Evolutionary conservation across 2,797 vertebrate genomes (phyloP).

Genomic region (Adrianichthys oophorus): DNA sequence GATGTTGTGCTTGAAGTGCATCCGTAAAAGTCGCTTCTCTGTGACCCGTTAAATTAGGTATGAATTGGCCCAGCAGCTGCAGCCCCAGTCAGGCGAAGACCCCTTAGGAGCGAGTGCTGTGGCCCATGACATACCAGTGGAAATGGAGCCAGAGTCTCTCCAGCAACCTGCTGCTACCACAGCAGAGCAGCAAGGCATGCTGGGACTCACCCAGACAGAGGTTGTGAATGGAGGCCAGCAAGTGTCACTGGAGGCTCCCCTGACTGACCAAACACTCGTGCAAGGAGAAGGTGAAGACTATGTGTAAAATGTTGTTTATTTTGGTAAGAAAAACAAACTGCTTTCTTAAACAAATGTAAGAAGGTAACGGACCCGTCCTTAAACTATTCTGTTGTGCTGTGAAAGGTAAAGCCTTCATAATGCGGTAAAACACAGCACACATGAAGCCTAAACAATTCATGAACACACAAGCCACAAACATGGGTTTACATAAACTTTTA

Average conservation of each 20-base stretch:
- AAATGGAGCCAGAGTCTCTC: constrained; percentile 83
- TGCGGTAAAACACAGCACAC: not conserved
- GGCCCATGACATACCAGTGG: constrained; percentile 86
- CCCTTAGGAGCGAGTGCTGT: constrained; percentile 78
- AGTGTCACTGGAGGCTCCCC: constrained; percentile 78
- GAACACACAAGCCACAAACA: no score
- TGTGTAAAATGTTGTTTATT: no score
- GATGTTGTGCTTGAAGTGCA: not conserved
- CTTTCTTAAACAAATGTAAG: no score
- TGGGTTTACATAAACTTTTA: no score
- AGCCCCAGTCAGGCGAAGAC: constrained; percentile 82
- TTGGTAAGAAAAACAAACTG: no score
- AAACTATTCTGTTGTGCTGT: not conserved
- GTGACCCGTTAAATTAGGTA: constrained; percentile 75
- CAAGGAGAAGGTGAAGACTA: constrained; percentile 84
- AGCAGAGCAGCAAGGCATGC: constrained; percentile 84
- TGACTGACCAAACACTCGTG: constrained; percentile 83
- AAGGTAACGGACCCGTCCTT: not conserved
- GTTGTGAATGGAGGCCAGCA: constrained; percentile 85
- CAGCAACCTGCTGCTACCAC: constrained; percentile 68
- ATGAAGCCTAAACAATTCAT: not conserved
- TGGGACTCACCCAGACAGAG: constrained; percentile 85
- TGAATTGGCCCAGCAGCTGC: constrained; percentile 93
- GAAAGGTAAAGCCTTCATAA: not conserved
- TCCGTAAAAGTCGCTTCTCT: not conserved